These are phyloP conservation scores for Madoqua kirkii DNA, from an alignment of 2,113 vertebrate genomes.

Conservation along the genomic window DNA sequence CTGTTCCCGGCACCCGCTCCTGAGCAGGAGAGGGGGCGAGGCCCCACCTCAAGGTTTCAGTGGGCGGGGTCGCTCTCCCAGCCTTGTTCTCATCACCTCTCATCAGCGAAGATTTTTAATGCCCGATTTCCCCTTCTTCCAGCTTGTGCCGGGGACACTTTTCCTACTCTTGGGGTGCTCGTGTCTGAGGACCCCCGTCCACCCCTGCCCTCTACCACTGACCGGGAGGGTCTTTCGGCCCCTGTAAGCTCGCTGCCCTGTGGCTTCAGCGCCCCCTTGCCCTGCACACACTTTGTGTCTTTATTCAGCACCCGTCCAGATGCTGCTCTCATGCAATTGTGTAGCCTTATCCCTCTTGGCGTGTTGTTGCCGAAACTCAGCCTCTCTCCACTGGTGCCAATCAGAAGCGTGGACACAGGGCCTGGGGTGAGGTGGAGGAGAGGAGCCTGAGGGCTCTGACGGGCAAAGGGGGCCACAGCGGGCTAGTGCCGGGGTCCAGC, in stretches of 20 bases:
- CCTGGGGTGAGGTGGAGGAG: background rate
- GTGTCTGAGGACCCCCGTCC: background rate
- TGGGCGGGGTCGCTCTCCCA: background rate
- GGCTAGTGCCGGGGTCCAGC: background rate
- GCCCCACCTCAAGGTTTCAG: background rate
- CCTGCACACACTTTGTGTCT: fast-evolving
- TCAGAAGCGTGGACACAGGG: background rate
- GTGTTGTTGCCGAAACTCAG: fast-evolving
- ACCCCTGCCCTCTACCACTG: background rate
- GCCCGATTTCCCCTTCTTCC: background rate
- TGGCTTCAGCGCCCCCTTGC: fast-evolving
- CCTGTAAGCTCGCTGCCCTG: too few relatives aligned
- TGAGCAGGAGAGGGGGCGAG: background rate
- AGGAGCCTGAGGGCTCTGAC: background rate
- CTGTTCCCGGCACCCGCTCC: background rate
- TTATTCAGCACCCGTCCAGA: fast-evolving
- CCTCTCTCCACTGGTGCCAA: background rate
- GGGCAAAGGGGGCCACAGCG: background rate
- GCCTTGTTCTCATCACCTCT: background rate
- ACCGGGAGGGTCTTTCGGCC: background rate
- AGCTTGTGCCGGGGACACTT: background rate
- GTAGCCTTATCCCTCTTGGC: background rate
- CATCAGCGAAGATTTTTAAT: background rate
- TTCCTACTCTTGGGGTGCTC: too few relatives aligned
- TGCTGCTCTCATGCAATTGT: fast-evolving